Evolutionary conservation across 2,113 vertebrate genomes (phyloP).

Genomic region (Condylura cristata): DNA sequence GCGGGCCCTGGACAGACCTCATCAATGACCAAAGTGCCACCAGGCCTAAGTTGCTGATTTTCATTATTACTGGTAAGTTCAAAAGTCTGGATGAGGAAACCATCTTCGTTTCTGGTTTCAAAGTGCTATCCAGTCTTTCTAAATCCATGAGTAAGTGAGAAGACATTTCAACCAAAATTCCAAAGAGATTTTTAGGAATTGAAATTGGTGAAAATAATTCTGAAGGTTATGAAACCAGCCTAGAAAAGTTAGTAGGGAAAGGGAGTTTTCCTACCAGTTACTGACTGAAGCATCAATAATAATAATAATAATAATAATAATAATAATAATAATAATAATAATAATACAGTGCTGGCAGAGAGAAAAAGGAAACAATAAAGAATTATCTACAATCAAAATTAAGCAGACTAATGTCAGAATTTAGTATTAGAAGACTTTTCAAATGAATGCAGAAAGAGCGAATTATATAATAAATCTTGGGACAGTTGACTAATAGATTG

Average conservation of each 20-base stretch:
- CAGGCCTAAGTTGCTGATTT: slow-evolving; percentile 84
- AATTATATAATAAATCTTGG: slow-evolving; percentile 41
- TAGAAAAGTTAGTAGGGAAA: background rate
- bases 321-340: background rate
- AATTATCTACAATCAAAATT: slow-evolving; percentile 60
- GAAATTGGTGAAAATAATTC: slow-evolving; percentile 38
- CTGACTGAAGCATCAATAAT: background rate
- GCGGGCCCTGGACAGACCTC: slow-evolving; percentile 87
- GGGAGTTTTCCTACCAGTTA: background rate
- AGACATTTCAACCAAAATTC: slow-evolving; percentile 24
- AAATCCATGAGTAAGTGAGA: slow-evolving; percentile 15
- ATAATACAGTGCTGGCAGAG: slow-evolving; percentile 1
- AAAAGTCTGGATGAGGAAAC: background rate
- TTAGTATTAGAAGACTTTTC: slow-evolving; percentile 40
- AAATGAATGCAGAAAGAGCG: slow-evolving; percentile 41
- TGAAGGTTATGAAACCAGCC: background rate
- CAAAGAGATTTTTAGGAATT: slow-evolving; percentile 24
- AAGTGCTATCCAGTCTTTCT: background rate
- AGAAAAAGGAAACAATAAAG: slow-evolving; percentile 34
- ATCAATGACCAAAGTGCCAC: slow-evolving; percentile 74
- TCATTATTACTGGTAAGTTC: slow-evolving; percentile 87
- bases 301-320: background rate
- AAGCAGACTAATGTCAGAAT: slow-evolving; percentile 14
- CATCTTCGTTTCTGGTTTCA: background rate
- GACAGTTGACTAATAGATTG: slow-evolving; percentile 18